Conservation (phyloP, 2,797 vertebrate genomes). For the Sebastes taczanowskii region DNA sequence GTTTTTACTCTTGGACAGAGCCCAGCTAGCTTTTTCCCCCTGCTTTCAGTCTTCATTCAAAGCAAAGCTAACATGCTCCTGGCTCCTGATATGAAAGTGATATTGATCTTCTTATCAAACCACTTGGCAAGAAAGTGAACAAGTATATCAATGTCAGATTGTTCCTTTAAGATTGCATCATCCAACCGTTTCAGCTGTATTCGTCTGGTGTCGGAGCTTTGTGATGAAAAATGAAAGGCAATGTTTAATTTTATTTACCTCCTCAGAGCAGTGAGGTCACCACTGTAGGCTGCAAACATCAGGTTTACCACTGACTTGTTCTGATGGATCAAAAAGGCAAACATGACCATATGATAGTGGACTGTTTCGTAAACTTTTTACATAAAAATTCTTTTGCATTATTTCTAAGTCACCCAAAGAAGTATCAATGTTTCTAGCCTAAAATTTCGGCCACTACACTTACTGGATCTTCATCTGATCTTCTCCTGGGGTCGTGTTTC, state of each 20-base stretch:
- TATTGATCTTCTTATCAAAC: neutral
- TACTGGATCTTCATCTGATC: constrained; percentile 85
- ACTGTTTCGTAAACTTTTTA: neutral
- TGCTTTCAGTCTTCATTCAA: neutral
- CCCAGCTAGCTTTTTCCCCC: fast-evolving
- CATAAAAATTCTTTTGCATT: neutral
- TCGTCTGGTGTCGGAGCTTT: neutral
- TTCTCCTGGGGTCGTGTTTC: constrained; percentile 89
- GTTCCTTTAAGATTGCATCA: neutral
- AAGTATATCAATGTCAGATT: neutral
- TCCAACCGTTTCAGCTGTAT: neutral
- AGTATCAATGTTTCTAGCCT: neutral
- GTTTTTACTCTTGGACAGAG: neutral
- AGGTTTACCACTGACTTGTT: constrained; percentile 90
- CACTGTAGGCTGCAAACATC: constrained; percentile 91
- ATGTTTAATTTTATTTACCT: constrained; percentile 75
- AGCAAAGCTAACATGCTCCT: neutral
- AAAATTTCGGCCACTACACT: constrained; percentile 10
- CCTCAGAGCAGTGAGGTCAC: constrained; percentile 87
- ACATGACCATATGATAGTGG: neutral
- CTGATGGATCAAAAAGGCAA: constrained; percentile 65
- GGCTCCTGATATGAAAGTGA: neutral
- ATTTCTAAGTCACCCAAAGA: neutral
- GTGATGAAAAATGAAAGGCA: constrained; percentile 1
- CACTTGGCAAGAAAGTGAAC: neutral